A percentile compares a stretch with the other conserved stretches of the same genome.
Evolutionary conservation across 2,888 invertebrate species (phyloP).

Genomic region (Coelopa pilipes): DNA sequence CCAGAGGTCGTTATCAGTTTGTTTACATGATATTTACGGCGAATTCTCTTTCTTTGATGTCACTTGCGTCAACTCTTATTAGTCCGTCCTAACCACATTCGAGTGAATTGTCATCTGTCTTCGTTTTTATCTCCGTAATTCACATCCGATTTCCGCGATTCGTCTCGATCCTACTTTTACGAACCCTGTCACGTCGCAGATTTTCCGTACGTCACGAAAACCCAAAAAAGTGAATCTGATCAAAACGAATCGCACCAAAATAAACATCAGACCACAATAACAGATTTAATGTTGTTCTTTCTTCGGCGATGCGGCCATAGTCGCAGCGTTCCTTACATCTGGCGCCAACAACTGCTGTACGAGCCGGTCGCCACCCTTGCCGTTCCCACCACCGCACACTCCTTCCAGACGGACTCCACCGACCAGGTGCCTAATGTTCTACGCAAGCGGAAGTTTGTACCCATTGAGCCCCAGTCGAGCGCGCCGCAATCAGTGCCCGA

Average conservation of each 20-base stretch:
- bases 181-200: neutral
- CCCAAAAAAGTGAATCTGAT: neutral
- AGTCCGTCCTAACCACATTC: neutral
- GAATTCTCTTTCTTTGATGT: neutral
- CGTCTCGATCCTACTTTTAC: too few species aligned
- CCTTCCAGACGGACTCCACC: conserved; percentile 7
- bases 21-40: neutral
- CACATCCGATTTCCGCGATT: too few species aligned
- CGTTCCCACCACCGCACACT: neutral
- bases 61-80: neutral
- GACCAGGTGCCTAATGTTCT: conserved; percentile 51
- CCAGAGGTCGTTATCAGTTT: neutral
- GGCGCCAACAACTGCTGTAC: conserved; percentile 29
- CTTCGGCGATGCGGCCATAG: conserved; percentile 2
- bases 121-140: too few species aligned
- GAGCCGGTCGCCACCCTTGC: neutral
- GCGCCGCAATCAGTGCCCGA: conserved; percentile 45
- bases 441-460: conserved; percentile 60
- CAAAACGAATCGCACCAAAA: neutral
- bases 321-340: neutral
- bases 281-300: conserved; percentile 17
- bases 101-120: conserved; percentile 3
- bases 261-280: neutral
- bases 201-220: neutral
- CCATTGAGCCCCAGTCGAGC: conserved; percentile 52